These are phyloP conservation scores for Drosophila niveifrons DNA, from an alignment of 2,888 invertebrate species.

Conservation along the genomic window DNA sequence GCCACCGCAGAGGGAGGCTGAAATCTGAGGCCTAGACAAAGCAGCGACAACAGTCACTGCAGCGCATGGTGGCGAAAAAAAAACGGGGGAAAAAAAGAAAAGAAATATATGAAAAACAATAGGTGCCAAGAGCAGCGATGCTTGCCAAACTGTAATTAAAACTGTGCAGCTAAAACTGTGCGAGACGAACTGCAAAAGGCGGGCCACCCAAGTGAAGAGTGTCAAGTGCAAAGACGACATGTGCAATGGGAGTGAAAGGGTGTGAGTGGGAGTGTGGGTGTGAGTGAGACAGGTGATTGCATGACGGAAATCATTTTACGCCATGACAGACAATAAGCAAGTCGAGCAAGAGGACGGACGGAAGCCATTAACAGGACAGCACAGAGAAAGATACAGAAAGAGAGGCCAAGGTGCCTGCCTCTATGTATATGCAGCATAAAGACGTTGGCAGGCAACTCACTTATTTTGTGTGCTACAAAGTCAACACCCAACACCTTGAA, in stretches of 20 bases:
- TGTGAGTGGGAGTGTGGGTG: neutral
- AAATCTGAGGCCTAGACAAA: constrained; percentile 21
- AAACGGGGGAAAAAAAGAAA: neutral
- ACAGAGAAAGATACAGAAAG: constrained; percentile 11
- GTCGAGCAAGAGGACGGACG: constrained; percentile 34
- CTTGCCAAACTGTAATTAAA: constrained; percentile 71
- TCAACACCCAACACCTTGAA: constrained; percentile 79
- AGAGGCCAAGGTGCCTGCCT: constrained; percentile 27
- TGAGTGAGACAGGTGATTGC: constrained; percentile 13
- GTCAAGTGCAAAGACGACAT: constrained; percentile 68
- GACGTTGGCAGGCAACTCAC: constrained; percentile 38
- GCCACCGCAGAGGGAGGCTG: constrained; percentile 37
- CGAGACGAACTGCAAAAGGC: constrained; percentile 41
- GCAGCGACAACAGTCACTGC: neutral
- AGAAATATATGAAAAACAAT: constrained; percentile 14
- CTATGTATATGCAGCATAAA: constrained; percentile 3
- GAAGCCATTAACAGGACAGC: constrained; percentile 70
- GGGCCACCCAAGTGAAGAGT: constrained; percentile 65
- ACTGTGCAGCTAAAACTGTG: constrained; percentile 66
- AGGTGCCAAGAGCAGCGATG: constrained; percentile 47
- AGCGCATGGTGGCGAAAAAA: too few relatives aligned
- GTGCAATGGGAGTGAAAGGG: constrained; percentile 19
- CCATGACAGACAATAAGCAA: constrained; percentile 74
- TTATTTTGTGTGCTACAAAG: constrained; percentile 65
- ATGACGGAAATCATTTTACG: constrained; percentile 78